Evolutionary conservation across 1,140 invertebrate species (phyloP).

Genomic region (Leptopilina boulardi): DNA sequence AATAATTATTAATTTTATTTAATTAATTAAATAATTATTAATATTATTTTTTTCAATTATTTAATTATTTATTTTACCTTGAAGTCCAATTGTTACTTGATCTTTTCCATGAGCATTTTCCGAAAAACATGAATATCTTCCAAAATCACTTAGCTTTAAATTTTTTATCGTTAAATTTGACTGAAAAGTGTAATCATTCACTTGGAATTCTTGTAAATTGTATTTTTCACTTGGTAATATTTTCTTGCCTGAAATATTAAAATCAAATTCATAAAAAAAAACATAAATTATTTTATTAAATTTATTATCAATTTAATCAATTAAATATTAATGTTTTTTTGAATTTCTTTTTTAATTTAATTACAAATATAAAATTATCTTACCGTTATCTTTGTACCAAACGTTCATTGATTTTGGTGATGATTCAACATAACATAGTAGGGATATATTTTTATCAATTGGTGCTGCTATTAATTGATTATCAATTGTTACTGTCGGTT

Average conservation of each 20-base stretch:
- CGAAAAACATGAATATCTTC: slow-evolving; percentile 84
- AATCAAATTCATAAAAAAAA: slow-evolving; percentile 75
- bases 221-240: slow-evolving; percentile 83
- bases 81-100: slow-evolving; percentile 82
- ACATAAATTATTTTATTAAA: neutral
- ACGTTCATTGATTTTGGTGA: slow-evolving; percentile 89
- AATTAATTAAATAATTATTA: too few relatives aligned
- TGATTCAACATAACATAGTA: slow-evolving; percentile 89
- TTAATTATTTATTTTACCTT: slow-evolving; percentile 78
- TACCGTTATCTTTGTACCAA: slow-evolving; percentile 88
- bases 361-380: slow-evolving; percentile 44
- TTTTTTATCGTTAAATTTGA: slow-evolving; percentile 87
- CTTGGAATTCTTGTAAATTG: slow-evolving; percentile 78
- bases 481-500: slow-evolving; percentile 87
- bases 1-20: neutral
- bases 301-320: neutral
- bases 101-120: slow-evolving; percentile 85
- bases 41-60: neutral
- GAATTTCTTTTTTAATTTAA: neutral
- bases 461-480: slow-evolving; percentile 89
- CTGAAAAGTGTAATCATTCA: slow-evolving; percentile 84
- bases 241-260: slow-evolving; percentile 80
- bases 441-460: slow-evolving; percentile 84
- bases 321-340: slow-evolving; percentile 12
- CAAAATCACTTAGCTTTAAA: slow-evolving; percentile 83